Evolutionary conservation across 1,140 invertebrate species (phyloP), one percentile per base, ranked within the genome.

Genomic region (Steinernema feltiae): DNA sequence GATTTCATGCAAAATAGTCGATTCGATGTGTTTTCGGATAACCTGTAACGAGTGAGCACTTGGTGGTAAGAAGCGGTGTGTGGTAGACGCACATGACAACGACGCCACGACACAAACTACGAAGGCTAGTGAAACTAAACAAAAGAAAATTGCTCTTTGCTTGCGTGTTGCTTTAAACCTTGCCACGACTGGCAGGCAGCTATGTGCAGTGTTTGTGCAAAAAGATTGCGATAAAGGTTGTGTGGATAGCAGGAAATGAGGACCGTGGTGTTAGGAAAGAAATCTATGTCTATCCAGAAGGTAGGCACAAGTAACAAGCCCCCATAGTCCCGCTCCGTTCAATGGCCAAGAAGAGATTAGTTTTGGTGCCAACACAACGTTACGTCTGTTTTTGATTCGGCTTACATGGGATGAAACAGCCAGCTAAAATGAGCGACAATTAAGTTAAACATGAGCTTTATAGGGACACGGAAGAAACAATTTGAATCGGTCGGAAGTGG

Each of bases 1-100:
- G 63, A 85, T 85, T 77, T 85, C 84, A 79, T 85, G 84, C 24
- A 85, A 77, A 71, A 85, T 85, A 21, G 84, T 85, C n/a, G 85
- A 86, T 72, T 85, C 84, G 70, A 85, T 85, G 72, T 85, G 84
- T 48, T 85, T 86, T 29, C 85, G 72, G 72, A 85, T 85, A 15
- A 85, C 84, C 85, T 85, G 69, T 72, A 85, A 76, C 27, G 32
- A 21, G n/a, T 30, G 29, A 27, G 21, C 18, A 24, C 1, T 3
- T 7, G 27, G 21, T 18, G 30, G 30, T 17, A 30, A 71, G 24
- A 3, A 7, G 30, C 30, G 30, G 7, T 31, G n/a, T 24, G 7
- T 27, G 35, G 75, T 35, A n/a, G 74, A 70, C 30, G n/a, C n/a
- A 46, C 29, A 30, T 32, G 27, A 72, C 24, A 72, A 78, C 41